Evolutionary conservation across 2,888 invertebrate genomes (phyloP), one percentile per base, ranked within the genome.

Genomic region (Habroteleia sp.): DNA sequence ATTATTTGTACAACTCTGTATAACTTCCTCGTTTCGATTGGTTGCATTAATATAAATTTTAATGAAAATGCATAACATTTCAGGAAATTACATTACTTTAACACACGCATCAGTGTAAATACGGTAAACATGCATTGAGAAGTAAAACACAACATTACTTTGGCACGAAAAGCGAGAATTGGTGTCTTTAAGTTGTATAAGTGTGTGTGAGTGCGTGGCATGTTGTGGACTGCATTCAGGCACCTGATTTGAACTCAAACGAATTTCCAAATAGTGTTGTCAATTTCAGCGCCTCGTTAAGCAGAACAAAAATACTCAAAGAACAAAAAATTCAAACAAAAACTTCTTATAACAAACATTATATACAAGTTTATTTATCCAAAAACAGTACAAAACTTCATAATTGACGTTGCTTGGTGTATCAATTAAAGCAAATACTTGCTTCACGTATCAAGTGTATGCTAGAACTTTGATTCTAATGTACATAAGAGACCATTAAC

Each of bases 141-240:
- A 17, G n/a, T 8, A 27, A 46, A 48, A 33, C 10, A 25, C 13
- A 31, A 37, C 37, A 37, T 58, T 11, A 35, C 5, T 46, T 60
- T 25, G 3, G 7, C 11, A 39, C 13, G 14, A 35, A 6, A 23
- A 20, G 13, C 11, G 10, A 29, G 13, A 66, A 29, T 11, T 35
- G 16, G 52, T 73, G 35, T 66, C 25, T 44, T 31, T 39, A 52
- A 65, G 11, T 52, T 46, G 66, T 66, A 60, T 63, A 65, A 62
- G 62, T 66, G 68, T 74, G 66, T 74, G 62, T 74, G 74, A 68
- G 74, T 74, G 74, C 68, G 74, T 74, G 48, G 56, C 56, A 68
- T 74, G 62, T 73, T 54, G 60, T 73, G 60, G 73, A 46, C 42
- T 6, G 23, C 56, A 42, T 72, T 65, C 58, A 16, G 60, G 66